Percentiles rank a stretch among this genome's conserved stretches.
These are phyloP conservation scores for Drosophila ezoana DNA, from an alignment of 2,888 invertebrate genomes.

Conservation along the genomic window DNA sequence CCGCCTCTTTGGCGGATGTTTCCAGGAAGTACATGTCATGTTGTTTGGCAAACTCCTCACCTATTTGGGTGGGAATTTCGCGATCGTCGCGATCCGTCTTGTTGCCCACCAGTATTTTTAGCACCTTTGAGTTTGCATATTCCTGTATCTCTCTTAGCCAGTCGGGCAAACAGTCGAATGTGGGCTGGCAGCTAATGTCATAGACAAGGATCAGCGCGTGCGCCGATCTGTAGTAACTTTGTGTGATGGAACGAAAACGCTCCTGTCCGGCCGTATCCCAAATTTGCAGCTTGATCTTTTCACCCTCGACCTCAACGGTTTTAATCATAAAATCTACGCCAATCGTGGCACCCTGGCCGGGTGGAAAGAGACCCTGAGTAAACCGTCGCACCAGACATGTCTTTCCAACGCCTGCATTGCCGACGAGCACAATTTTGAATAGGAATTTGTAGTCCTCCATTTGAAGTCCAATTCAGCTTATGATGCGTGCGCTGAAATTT, in stretches of 20 bases:
- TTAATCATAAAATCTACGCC: slow-evolving; percentile 99
- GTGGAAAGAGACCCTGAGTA: slow-evolving; percentile 99
- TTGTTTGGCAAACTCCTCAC: slow-evolving; percentile 97
- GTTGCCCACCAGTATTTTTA: slow-evolving; percentile 89
- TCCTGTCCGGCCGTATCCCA: slow-evolving; percentile 99
- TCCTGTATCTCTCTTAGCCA: slow-evolving; percentile 99
- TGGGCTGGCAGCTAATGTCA: slow-evolving; percentile 98
- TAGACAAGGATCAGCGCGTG: slow-evolving; percentile 98
- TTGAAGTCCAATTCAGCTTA: slow-evolving; percentile 6
- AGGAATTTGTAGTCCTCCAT: slow-evolving; percentile 99
- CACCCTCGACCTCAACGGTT: slow-evolving; percentile 98
- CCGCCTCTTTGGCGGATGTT: slow-evolving; percentile 98
- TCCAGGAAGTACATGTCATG: slow-evolving; percentile 99
- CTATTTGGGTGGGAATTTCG: slow-evolving; percentile 95
- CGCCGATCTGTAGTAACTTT: slow-evolving; percentile 98
- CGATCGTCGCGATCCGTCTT: slow-evolving; percentile 98
- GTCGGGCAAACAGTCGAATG: slow-evolving; percentile 98
- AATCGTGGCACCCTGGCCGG: slow-evolving; percentile 99
- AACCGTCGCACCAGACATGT: slow-evolving; percentile 98
- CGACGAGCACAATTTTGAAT: slow-evolving; percentile 99
- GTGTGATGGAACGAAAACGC: slow-evolving; percentile 97
- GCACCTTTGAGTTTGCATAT: slow-evolving; percentile 96
- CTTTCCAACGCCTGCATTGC: slow-evolving; percentile 99
- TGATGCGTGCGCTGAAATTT: not conserved
- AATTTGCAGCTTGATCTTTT: slow-evolving; percentile 98